Evolutionary conservation across 2,888 invertebrate species (phyloP), one percentile per base, ranked within the genome.

Genomic region (Platynereis dumerilii): DNA sequence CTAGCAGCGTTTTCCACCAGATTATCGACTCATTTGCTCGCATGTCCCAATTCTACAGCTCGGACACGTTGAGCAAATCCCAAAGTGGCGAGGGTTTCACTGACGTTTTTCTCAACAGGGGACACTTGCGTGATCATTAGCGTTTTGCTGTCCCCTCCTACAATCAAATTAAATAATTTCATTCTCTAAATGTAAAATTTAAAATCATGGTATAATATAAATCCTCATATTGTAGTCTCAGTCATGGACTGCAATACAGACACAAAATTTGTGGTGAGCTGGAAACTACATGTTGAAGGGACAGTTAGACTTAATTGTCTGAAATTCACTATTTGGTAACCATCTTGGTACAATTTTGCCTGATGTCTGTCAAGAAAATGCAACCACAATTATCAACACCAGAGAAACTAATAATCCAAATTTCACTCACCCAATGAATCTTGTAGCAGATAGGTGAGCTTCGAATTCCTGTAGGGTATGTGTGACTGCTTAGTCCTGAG

Each of bases 121-220:
- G 87, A 82, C 48, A 87, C 80, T 74, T 87, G 87, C 1, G 87
- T 86, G 44, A 87, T 86, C 82, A 87, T 86, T 54, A 87, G 76
- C 0, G 87, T 87, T 77, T 87, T 87, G 61, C 86, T 86, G 75
- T 87, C 86, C 20, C 87, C 87, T 62, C 81, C 82, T 82, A 72
- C 17, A 45, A 45, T 20, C 22, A 24, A 56, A 12, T 7, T 27
- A 56, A 10, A 42, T n/a, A n/a, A n/a, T n/a, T n/a, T n/a, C n/a
- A n/a, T n/a, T n/a, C n/a, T n/a, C n/a, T n/a, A n/a, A n/a, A n/a
- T n/a, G 12, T n/a, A 15, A 42, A 15, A n/a, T n/a, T n/a, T n/a
- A n/a, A n/a, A n/a, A n/a, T n/a, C n/a, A n/a, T n/a, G n/a, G n/a
- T n/a, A n/a, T n/a, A n/a, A n/a, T n/a, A n/a, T n/a, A n/a, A n/a